phyloP scores from a whole-genome alignment of 2,113 vertebrate genomes.

The Euleptes europaea region DNA sequence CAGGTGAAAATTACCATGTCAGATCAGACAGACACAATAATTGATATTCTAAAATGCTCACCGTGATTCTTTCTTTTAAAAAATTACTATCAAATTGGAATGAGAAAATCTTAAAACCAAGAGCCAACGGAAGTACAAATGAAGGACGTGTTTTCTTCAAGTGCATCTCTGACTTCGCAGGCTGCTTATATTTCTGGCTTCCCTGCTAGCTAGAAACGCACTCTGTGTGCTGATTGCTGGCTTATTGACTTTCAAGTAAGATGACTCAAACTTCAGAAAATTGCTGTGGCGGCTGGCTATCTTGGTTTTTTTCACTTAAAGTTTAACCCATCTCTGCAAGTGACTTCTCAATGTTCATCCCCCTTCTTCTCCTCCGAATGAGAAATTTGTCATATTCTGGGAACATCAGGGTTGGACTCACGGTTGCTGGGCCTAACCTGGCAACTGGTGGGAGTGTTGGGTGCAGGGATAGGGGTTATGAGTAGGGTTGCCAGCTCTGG shows the following conservation, averaged over 20 bases:
- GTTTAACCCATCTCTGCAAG: too few species aligned
- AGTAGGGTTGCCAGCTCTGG: too few species aligned
- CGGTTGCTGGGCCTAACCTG: too few species aligned
- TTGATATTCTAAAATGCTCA: conserved; percentile 18
- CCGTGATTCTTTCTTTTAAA: background rate
- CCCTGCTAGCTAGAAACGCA: conserved; percentile 13
- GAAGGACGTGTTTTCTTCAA: background rate
- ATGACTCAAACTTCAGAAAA: conserved; percentile 13
- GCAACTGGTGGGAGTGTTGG: too few species aligned
- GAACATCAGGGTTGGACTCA: too few species aligned
- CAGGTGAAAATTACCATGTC: conserved; percentile 36
- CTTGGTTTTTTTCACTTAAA: too few species aligned
- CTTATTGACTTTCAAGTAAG: conserved; percentile 1
- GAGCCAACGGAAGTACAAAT: conserved; percentile 6
- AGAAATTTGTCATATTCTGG: too few species aligned
- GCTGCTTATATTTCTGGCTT: conserved; percentile 12
- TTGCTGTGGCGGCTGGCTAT: too few species aligned
- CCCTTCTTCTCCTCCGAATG: too few species aligned
- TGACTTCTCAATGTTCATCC: too few species aligned
- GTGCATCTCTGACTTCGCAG: conserved; percentile 7
- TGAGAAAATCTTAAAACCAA: conserved; percentile 20
- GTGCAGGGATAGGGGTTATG: too few species aligned
- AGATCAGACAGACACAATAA: background rate
- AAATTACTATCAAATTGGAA: too few species aligned
- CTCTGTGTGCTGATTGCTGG: background rate